Evolutionary conservation across 2,797 vertebrate genomes (phyloP), one percentile per base, ranked within the genome.

Genomic region (Bovichtus diacanthus): DNA sequence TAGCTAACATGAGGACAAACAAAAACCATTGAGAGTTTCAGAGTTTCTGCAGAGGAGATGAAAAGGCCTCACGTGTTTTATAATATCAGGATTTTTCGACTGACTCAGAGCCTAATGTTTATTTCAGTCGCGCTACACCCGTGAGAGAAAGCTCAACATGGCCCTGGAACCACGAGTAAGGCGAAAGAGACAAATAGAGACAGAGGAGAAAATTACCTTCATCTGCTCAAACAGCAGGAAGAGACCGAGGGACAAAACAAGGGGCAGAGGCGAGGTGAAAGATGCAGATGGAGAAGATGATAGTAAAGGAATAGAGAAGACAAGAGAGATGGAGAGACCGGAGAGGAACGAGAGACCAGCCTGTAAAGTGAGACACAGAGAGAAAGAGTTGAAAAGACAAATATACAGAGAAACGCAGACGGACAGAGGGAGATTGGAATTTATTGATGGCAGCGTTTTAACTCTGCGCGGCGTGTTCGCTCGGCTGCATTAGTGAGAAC

Each of bases 381-480:
- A 62, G 61, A 55, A 50, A 61, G 61, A 74, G 76, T 23, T 27
- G 54, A 23, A 74, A 60, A 85, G 82, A 89, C 21, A 50, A 74
- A 86, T 76, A 60, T 2, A 6, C 3, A 18, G 36, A 55, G 43
- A 77, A 73, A 78, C 27, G 49, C 64, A 69, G 73, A 63, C 43
- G 60, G 83, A 81, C 78, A 47, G 77, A 67, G 6, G 41, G 29
- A 81, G 83, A 86, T 73, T 72, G 78, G 68, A 18, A 78, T 85
- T 87, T 83, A 87, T 86, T 83, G 85, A 89, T 82, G 61, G 77
- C 71, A 36, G 83, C 53, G 47, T 77, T 88, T 85, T 81, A 73
- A 76, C 10, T 53, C 25, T 23, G 27, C 2, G 53, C 31, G 16
- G 47, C 3, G 51, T 6, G 46, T 62, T 81, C 25, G 18, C 70